Base-by-base conservation (phyloP, 2,888 invertebrate species). In the Thereva unica region DNA sequence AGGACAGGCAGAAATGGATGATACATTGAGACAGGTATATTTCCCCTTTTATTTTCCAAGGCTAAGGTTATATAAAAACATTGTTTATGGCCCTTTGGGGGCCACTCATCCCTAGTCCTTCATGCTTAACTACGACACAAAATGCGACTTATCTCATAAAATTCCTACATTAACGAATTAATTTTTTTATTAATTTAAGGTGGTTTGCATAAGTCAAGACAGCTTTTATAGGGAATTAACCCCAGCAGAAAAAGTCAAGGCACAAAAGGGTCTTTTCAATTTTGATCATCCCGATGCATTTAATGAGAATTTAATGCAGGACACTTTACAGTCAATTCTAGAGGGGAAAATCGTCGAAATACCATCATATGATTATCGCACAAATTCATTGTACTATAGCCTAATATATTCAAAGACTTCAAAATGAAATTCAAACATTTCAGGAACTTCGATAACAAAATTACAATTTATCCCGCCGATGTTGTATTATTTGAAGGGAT, bases 241-340 rank as follows among this genome's bases (percentile, higher is more conserved):
- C 0, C 83, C 87, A 0, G 86, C 89, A 0, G 97, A 98, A 77
- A 89, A 91, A 73, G 81, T 87, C 0, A 89, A 90, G 72, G 94
- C 95, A 3, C 91, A 91, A 68, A 88, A 90, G 63, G 98, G 98
- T 38, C 89, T 92, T 74, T 99, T 93, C 78, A 97, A 99, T 83
- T 99, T 99, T 81, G 99, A 99, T 80, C 99, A 99, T 83, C 99
- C 99, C 0, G 95, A 94, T 80, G 97, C 98, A 0, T 95, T 98
- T 79, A 93, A 99, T 79, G 92, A 94, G 76, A 89, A 91, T 65
- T 84, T 95, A 37, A 89, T 98, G 78, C 84, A 88, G 57, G 85
- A 89, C 55, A 91, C 93, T 0, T 81, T 99, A 52, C 85, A 86
- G 72, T 89, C 92, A 74, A 91, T 99, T 71, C 83, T 93, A 12